Evolutionary conservation across 2,888 invertebrate species (phyloP).

Genomic region (Parnassius mnemosyne): DNA sequence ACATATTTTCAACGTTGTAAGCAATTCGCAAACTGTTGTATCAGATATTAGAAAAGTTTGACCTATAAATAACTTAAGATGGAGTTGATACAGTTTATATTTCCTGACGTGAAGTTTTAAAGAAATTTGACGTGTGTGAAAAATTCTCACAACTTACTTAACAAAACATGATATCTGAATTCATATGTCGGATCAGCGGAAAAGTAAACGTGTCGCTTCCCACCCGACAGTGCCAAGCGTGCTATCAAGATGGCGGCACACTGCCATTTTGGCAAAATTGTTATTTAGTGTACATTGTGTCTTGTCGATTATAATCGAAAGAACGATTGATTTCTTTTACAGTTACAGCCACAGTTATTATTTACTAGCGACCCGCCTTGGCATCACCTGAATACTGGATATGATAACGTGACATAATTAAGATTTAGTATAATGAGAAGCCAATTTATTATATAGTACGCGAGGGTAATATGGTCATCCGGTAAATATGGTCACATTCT

Average conservation of each 20-base stretch:
- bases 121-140: conserved; percentile 22
- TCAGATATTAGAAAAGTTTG: conserved; percentile 18
- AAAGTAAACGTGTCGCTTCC: conserved; percentile 39
- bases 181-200: conserved; percentile 39
- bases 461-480: too few relatives aligned
- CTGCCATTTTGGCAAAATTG: conserved; percentile 30
- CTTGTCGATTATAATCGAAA: conserved; percentile 26
- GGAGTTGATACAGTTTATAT: conserved; percentile 17
- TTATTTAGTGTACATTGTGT: conserved; percentile 42
- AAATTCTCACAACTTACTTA: conserved; percentile 7
- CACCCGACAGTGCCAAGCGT: conserved; percentile 34
- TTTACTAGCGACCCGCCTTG: too few relatives aligned
- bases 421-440: too few relatives aligned
- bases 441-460: too few relatives aligned
- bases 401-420: too few relatives aligned
- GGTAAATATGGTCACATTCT: too few relatives aligned
- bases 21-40: conserved; percentile 3
- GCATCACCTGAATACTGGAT: too few relatives aligned
- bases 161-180: conserved; percentile 31
- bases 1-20: not conserved
- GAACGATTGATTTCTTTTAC: conserved; percentile 6
- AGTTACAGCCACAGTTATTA: too few relatives aligned
- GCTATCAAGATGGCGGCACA: conserved; percentile 38
- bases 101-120: conserved; percentile 21
- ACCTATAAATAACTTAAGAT: conserved; percentile 21